phyloP scores from a whole-genome alignment of 2,888 invertebrate genomes.

The Cosmia pyralina region DNA sequence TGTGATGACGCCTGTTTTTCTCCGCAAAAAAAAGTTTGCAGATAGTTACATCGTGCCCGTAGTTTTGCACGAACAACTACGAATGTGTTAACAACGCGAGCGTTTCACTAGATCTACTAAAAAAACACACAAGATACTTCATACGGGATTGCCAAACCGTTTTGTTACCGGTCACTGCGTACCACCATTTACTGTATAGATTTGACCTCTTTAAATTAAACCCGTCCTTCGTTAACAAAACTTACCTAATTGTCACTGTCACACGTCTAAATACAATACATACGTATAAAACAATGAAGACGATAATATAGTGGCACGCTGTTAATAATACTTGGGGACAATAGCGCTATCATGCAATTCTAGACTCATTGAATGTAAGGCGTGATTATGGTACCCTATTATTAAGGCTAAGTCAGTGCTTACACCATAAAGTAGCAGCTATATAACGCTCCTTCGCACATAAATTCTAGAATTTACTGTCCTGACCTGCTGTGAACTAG shows the following conservation, averaged over 20 bases:
- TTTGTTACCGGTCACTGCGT: background rate
- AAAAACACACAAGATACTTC: background rate
- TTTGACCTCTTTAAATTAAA: slow-evolving; percentile 27
- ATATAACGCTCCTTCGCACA: slow-evolving; percentile 10
- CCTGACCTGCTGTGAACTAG: slow-evolving; percentile 28
- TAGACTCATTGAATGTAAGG: slow-evolving; percentile 17
- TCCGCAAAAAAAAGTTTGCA: background rate
- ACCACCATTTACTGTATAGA: slow-evolving; percentile 4
- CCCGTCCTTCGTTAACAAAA: slow-evolving; percentile 13
- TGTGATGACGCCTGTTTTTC: background rate
- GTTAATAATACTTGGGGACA: slow-evolving; percentile 33
- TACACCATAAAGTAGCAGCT: slow-evolving; percentile 1
- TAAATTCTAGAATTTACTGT: slow-evolving; percentile 17
- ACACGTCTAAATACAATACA: slow-evolving; percentile 19
- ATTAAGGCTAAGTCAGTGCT: slow-evolving; percentile 13
- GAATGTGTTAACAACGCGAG: background rate
- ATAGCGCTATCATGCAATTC: slow-evolving; percentile 38
- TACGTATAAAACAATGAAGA: slow-evolving; percentile 44
- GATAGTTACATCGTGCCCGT: background rate
- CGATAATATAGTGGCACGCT: slow-evolving; percentile 18
- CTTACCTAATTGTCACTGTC: slow-evolving; percentile 21
- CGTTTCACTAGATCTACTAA: background rate
- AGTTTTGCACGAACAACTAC: background rate
- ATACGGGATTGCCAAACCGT: slow-evolving; percentile 4
- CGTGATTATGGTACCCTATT: slow-evolving; percentile 13